Percentiles rank a stretch among this genome's conserved stretches.
phyloP scores from a whole-genome alignment of 2,888 invertebrate genomes.

The Eurytoma californica region DNA sequence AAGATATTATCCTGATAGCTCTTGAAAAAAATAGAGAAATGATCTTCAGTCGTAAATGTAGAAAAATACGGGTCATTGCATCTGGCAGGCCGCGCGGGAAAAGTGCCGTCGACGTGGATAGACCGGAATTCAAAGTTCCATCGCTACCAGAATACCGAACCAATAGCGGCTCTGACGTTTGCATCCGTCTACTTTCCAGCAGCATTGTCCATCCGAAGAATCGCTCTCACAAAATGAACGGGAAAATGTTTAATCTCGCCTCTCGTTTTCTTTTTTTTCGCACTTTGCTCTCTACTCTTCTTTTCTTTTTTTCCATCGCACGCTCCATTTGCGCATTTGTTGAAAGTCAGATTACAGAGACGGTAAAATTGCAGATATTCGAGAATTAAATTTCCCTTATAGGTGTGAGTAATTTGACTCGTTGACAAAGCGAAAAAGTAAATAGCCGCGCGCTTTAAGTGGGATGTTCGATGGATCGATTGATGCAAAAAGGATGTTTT shows the following conservation, averaged over 20 bases:
- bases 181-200: not conserved
- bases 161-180: not conserved
- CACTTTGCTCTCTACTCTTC: not conserved
- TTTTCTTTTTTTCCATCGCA: not conserved
- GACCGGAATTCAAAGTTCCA: constrained; percentile 5
- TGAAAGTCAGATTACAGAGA: constrained; percentile 16
- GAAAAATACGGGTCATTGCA: constrained; percentile 4
- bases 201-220: constrained; percentile 13
- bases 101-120: constrained; percentile 6
- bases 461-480: too few relatives aligned
- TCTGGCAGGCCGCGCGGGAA: not conserved
- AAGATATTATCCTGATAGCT: too few relatives aligned
- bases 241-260: constrained; percentile 37
- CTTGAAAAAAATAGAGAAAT: too few relatives aligned
- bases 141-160: constrained; percentile 12
- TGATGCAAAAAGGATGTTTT: too few relatives aligned
- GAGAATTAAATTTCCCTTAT: not conserved
- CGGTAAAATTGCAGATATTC: constrained; percentile 24
- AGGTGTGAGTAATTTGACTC: too few relatives aligned
- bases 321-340: constrained; percentile 31
- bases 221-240: constrained; percentile 24
- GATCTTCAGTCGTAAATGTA: not conserved
- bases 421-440: too few relatives aligned
- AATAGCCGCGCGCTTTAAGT: too few relatives aligned
- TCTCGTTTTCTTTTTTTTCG: not conserved